A percentile compares a stretch with the other conserved stretches of the same genome.
Conservation (phyloP, 2,888 invertebrate species). For the Atethmia centrago region DNA sequence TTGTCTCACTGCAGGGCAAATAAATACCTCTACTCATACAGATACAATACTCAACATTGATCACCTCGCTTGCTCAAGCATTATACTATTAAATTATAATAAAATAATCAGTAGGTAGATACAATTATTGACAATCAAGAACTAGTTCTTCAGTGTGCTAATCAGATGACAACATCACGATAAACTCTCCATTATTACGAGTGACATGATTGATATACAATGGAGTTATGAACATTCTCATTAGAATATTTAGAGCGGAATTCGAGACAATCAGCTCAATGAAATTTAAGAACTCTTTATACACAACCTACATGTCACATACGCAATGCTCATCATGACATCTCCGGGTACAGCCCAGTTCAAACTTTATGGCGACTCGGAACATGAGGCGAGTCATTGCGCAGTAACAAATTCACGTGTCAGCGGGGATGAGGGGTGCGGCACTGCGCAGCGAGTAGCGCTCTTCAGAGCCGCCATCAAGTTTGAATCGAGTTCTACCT, state of each 20-base stretch:
- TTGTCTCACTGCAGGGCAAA: background rate
- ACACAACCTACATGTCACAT: slow-evolving; percentile 15
- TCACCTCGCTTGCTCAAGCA: background rate
- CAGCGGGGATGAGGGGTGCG: no score
- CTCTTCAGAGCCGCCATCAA: no score
- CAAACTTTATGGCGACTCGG: no score
- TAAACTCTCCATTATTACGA: slow-evolving; percentile 33
- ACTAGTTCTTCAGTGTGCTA: slow-evolving; percentile 27
- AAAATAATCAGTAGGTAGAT: background rate
- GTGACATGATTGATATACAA: slow-evolving; percentile 56
- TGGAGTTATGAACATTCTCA: slow-evolving; percentile 21
- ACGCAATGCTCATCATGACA: background rate
- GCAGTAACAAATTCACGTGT: no score
- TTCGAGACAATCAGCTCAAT: slow-evolving; percentile 10
- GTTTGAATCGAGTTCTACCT: no score
- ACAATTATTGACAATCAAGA: background rate
- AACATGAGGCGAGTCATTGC: no score
- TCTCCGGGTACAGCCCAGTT: background rate
- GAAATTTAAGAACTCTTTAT: slow-evolving; percentile 44
- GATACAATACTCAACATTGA: background rate
- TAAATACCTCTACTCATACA: background rate
- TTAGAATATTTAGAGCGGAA: slow-evolving; percentile 49
- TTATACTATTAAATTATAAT: background rate
- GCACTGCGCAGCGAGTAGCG: no score
- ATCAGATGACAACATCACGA: slow-evolving; percentile 48